phyloP scores from a whole-genome alignment of 2,113 vertebrate species.

The Callocephalon fimbriatum region DNA sequence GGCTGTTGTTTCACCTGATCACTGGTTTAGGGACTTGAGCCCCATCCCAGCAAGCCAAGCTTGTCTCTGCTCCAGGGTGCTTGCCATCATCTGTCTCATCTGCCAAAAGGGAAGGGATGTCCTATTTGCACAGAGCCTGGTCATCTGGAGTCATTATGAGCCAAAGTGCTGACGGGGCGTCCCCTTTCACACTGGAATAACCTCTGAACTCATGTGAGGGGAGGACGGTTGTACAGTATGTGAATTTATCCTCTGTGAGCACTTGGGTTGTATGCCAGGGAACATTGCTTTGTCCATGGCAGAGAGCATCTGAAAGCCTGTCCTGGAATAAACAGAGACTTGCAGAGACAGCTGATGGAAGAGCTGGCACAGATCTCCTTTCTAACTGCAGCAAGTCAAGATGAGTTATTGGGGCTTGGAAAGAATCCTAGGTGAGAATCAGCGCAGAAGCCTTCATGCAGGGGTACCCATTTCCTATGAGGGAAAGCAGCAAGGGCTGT shows the following conservation, averaged over 20 bases:
- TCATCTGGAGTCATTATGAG: background rate
- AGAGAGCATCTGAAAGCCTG: background rate
- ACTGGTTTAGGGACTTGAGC: background rate
- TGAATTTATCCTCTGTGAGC: background rate
- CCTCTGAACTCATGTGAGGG: fast-evolving
- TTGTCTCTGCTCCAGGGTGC: background rate
- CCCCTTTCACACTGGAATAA: background rate
- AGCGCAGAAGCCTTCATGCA: background rate
- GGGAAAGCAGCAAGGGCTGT: background rate
- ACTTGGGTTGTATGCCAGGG: background rate
- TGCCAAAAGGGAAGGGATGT: background rate
- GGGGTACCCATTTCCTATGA: fast-evolving
- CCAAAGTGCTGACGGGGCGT: background rate
- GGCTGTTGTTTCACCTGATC: background rate
- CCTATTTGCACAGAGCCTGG: background rate
- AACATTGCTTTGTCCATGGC: background rate
- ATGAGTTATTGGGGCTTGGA: background rate
- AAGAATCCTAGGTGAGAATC: background rate
- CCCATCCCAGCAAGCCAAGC: background rate
- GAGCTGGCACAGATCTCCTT: background rate
- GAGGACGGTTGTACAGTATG: background rate
- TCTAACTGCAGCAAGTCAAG: background rate
- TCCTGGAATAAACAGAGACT: background rate
- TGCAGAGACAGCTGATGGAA: background rate
- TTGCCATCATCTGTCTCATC: background rate